Evolutionary conservation across 2,113 vertebrate genomes (phyloP).

Genomic region (Nesoenas mayeri): DNA sequence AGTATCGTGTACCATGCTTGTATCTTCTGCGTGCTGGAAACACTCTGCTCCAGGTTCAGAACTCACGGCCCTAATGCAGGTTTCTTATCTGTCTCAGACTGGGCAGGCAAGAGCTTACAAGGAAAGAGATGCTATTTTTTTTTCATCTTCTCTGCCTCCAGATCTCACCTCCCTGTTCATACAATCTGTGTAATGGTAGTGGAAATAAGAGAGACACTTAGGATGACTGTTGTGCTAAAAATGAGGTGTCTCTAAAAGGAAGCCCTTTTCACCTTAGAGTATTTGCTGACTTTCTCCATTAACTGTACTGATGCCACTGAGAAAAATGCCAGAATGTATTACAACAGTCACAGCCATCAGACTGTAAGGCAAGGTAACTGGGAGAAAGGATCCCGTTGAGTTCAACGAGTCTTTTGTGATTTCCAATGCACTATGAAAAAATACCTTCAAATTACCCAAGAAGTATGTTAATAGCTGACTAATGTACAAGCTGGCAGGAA

Average conservation of each 20-base stretch:
- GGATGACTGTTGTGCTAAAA: neutral
- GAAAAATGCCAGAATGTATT: neutral
- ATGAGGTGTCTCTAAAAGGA: neutral
- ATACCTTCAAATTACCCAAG: constrained; percentile 46
- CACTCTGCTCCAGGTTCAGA: neutral
- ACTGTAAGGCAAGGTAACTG: neutral
- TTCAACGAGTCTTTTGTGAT: constrained; percentile 63
- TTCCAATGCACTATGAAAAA: constrained; percentile 33
- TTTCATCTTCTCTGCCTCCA: neutral
- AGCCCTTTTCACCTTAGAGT: neutral
- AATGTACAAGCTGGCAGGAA: constrained; percentile 61
- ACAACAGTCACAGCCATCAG: neutral
- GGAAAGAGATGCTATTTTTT: neutral
- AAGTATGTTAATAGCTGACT: constrained; percentile 68
- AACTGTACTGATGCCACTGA: neutral
- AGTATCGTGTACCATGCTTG: accelerated
- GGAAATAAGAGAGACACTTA: neutral
- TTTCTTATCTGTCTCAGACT: neutral
- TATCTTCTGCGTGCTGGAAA: neutral
- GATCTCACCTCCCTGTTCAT: neutral
- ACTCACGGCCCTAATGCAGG: accelerated
- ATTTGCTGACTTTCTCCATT: neutral
- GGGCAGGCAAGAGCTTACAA: neutral
- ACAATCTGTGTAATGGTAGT: neutral
- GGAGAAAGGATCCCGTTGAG: neutral